Conservation (phyloP, 2,113 vertebrate species). For the Cebus imitator region DNA sequence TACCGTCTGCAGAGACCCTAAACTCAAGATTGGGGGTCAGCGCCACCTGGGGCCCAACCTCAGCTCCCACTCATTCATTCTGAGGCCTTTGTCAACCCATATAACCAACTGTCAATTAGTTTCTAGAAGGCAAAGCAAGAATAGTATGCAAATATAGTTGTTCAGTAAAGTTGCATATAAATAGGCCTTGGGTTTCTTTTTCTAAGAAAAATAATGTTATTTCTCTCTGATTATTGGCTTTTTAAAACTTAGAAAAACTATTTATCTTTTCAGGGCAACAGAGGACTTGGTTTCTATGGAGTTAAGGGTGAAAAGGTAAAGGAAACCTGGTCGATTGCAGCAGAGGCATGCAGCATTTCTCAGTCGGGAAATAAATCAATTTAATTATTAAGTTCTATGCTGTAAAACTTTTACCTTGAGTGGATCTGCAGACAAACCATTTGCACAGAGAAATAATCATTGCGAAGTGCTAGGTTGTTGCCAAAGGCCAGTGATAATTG, state of each 20-base stretch:
- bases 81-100: background rate
- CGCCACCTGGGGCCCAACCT: background rate
- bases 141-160: background rate
- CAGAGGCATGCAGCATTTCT: accelerated
- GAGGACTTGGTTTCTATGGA: constrained; percentile 85
- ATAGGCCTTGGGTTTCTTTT: background rate
- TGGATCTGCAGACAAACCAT: background rate
- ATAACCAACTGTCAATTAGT: accelerated
- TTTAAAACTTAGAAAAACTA: background rate
- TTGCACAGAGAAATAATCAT: accelerated
- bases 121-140: background rate
- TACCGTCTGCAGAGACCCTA: accelerated
- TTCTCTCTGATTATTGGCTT: constrained; percentile 38
- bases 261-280: constrained; percentile 84
- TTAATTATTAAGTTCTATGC: accelerated
- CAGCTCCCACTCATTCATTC: accelerated
- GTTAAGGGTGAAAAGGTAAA: constrained; percentile 88
- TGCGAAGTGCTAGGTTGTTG: background rate
- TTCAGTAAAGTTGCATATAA: background rate
- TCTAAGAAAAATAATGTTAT: background rate
- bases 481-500: accelerated
- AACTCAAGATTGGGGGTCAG: accelerated
- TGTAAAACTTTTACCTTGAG: background rate
- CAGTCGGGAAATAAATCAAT: background rate
- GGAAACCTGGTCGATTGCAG: background rate